A percentile compares a stretch with the other conserved stretches of the same genome.
Evolutionary conservation across 2,888 invertebrate species (phyloP).

Genomic region (Branchipolynoe longqiensis): DNA sequence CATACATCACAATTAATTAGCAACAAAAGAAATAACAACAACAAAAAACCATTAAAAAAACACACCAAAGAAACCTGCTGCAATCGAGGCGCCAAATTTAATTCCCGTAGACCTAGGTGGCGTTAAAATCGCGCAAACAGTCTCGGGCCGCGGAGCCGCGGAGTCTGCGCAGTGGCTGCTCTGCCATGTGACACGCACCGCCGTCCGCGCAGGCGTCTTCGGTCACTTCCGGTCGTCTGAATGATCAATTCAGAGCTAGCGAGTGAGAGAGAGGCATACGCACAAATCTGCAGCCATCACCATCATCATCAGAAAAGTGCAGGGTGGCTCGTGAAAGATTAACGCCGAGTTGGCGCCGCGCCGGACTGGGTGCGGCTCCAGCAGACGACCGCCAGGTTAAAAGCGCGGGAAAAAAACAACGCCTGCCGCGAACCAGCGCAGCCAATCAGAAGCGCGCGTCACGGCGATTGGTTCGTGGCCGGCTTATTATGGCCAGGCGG

Average conservation of each 20-base stretch:
- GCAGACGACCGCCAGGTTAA: background rate
- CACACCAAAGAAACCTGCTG: background rate
- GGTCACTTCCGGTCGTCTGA: slow-evolving; percentile 16
- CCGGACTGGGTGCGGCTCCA: background rate
- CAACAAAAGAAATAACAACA: too few species aligned
- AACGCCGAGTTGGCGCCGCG: background rate
- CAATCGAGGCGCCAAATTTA: background rate
- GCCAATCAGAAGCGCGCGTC: slow-evolving; percentile 1
- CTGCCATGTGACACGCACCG: slow-evolving; percentile 29
- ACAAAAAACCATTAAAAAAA: background rate
- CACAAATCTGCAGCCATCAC: slow-evolving; percentile 2
- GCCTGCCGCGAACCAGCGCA: background rate
- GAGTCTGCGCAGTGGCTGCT: background rate
- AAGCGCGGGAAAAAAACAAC: too few species aligned
- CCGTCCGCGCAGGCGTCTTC: slow-evolving; percentile 12
- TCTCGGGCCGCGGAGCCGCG: slow-evolving; percentile 2
- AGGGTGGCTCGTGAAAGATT: slow-evolving; percentile 3
- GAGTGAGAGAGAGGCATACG: background rate
- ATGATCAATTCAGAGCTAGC: background rate
- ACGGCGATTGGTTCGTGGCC: too few species aligned
- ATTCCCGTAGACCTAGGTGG: background rate
- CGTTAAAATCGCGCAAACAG: background rate
- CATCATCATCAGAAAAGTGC: background rate
- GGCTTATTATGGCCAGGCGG: too few species aligned
- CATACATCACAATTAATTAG: too few species aligned